Percentiles rank a stretch among this genome's conserved stretches.
Evolutionary conservation across 2,797 vertebrate genomes (phyloP).

Genomic region (Myiotriccus ornatus): DNA sequence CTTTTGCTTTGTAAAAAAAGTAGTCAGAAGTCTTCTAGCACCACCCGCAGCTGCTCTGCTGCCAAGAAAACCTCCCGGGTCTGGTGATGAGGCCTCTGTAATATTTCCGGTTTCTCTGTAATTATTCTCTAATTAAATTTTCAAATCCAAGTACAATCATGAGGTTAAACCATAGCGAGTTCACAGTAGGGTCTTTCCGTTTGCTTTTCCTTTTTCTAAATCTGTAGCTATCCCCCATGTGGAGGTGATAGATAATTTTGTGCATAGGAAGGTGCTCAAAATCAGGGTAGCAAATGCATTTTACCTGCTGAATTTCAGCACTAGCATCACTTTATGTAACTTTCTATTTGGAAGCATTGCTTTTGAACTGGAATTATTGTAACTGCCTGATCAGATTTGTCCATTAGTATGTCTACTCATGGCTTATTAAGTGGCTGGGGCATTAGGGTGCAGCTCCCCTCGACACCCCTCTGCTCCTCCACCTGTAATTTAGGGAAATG

Average conservation of each 20-base stretch:
- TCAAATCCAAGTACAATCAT: neutral
- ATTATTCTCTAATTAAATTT: constrained; percentile 51
- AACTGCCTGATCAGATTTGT: neutral
- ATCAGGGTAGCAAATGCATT: neutral
- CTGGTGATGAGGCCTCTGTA: neutral
- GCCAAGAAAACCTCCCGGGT: neutral
- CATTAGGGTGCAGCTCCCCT: neutral
- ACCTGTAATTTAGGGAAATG: neutral
- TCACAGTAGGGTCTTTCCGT: neutral
- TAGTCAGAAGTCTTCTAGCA: neutral
- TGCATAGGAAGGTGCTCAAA: neutral
- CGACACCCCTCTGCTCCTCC: neutral
- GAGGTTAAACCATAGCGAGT: neutral
- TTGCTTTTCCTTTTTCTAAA: neutral
- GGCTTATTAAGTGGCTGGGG: neutral
- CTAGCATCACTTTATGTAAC: neutral
- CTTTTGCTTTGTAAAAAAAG: neutral
- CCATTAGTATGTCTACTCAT: neutral
- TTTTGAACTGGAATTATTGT: neutral
- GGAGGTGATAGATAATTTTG: neutral
- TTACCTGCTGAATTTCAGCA: neutral
- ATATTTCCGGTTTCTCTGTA: constrained; percentile 20
- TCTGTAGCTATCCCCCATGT: neutral
- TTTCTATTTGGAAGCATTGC: neutral
- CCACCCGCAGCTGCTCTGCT: neutral